A percentile compares a stretch with the other conserved stretches of the same genome.
phyloP scores from a whole-genome alignment of 2,888 invertebrate genomes.

The Caenorhabditis zanzibari region DNA sequence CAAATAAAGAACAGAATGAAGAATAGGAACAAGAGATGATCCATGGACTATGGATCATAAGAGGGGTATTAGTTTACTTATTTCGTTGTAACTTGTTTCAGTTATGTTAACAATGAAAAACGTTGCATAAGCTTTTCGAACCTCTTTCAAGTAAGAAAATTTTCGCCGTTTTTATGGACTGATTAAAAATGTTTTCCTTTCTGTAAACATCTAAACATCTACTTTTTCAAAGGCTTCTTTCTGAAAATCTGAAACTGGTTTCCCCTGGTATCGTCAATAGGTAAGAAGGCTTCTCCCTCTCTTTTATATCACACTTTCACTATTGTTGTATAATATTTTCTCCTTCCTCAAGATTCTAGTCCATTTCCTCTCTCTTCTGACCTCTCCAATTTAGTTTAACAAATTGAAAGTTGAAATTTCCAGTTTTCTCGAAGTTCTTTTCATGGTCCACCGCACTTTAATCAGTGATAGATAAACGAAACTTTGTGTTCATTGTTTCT shows the following conservation, averaged over 20 bases:
- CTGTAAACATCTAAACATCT: no score
- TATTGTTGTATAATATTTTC: conserved; percentile 17
- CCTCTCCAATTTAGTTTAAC: neutral
- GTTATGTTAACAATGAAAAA: no score
- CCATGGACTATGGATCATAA: neutral
- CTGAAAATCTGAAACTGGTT: conserved; percentile 24
- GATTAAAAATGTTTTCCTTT: no score
- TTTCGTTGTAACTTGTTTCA: no score
- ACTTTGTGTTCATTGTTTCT: neutral
- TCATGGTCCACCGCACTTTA: neutral
- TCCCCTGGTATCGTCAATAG: conserved; percentile 27
- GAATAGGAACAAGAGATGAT: no score
- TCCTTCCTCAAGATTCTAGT: conserved; percentile 19
- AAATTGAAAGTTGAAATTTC: neutral
- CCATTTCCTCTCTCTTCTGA: neutral
- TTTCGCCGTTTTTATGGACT: no score
- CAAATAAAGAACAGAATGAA: conserved; percentile 11
- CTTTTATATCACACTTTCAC: conserved; percentile 43
- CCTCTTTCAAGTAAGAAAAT: no score
- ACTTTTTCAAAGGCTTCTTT: neutral
- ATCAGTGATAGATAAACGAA: neutral
- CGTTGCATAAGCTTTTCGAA: no score
- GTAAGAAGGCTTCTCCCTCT: conserved; percentile 13
- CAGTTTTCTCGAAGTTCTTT: neutral
- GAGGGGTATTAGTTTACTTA: neutral